phyloP scores from a whole-genome alignment of 1,140 invertebrate species.

The Bombus pascuorum region DNA sequence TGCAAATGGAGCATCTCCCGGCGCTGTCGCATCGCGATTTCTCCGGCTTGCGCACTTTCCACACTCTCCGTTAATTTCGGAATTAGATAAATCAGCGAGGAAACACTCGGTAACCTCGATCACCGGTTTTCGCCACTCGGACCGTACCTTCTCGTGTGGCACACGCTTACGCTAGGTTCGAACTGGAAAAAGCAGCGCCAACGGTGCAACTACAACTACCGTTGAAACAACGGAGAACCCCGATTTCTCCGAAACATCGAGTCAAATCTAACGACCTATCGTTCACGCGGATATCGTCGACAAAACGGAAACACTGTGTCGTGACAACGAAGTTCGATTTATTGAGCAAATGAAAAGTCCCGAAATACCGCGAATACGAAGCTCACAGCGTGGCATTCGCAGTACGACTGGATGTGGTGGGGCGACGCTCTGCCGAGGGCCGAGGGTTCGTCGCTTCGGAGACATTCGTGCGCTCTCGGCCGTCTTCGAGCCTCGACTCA shows the following conservation, averaged over 20 bases:
- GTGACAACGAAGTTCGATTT: constrained; percentile 24
- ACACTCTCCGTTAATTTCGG: constrained; percentile 15
- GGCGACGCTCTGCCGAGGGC: constrained; percentile 66
- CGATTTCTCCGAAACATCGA: not conserved
- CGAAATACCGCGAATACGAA: constrained; percentile 60
- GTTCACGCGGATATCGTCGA: not conserved
- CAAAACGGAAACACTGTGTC: constrained; percentile 1
- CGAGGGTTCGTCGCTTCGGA: constrained; percentile 73
- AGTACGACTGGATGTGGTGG: constrained; percentile 76
- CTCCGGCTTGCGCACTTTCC: constrained; percentile 8
- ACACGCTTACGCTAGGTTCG: constrained; percentile 3
- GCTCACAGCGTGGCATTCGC: constrained; percentile 71
- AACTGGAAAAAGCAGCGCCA: constrained; percentile 1
- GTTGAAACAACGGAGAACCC: not conserved
- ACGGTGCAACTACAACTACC: not conserved
- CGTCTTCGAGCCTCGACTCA: constrained; percentile 55
- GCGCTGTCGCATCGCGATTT: constrained; percentile 48
- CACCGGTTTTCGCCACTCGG: not conserved
- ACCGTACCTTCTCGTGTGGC: not conserved
- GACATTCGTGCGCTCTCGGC: constrained; percentile 60
- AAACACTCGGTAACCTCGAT: constrained; percentile 5
- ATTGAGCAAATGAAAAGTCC: constrained; percentile 26
- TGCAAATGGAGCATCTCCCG: constrained; percentile 32
- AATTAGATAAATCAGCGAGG: not conserved
- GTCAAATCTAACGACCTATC: too few relatives aligned